These are phyloP conservation scores for Anoplophora glabripennis DNA, from an alignment of 1,140 invertebrate genomes.

Conservation along the genomic window DNA sequence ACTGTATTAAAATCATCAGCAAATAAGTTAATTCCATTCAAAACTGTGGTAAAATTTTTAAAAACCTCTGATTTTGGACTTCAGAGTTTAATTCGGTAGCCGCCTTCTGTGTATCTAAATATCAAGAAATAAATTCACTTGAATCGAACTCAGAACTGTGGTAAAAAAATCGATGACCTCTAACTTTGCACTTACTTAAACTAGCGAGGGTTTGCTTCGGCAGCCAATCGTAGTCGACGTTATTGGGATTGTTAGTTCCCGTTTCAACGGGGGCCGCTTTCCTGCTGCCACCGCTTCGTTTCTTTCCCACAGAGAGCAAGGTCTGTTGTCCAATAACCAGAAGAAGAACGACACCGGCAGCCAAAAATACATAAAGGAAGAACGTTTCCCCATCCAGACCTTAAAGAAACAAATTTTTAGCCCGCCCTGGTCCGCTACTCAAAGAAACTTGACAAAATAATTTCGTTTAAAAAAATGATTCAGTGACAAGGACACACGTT, in stretches of 20 bases:
- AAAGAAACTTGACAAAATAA: too few species aligned
- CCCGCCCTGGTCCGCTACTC: background rate
- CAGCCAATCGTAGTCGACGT: conserved; percentile 98
- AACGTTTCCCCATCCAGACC: conserved; percentile 96
- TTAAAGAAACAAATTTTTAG: conserved; percentile 19
- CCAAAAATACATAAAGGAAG: conserved; percentile 94
- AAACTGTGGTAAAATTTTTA: too few species aligned
- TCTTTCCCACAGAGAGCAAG: conserved; percentile 73
- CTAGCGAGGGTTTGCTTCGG: conserved; percentile 84
- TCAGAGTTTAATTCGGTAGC: too few species aligned
- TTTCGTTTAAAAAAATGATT: background rate
- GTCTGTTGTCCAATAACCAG: conserved; percentile 90
- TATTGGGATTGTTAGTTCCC: conserved; percentile 81
- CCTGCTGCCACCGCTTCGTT: conserved; percentile 53
- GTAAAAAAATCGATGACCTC: background rate
- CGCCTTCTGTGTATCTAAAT: too few species aligned
- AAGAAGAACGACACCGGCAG: conserved; percentile 81
- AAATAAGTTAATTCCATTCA: too few species aligned
- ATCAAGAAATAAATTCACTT: too few species aligned
- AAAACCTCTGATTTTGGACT: too few species aligned
- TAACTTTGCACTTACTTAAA: conserved; percentile 65
- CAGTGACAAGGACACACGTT: background rate
- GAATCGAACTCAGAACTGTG: background rate
- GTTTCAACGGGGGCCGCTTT: conserved; percentile 68
- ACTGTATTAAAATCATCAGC: too few species aligned